Evolutionary conservation across 2,888 invertebrate species (phyloP).

Genomic region (Nomada fucata): DNA sequence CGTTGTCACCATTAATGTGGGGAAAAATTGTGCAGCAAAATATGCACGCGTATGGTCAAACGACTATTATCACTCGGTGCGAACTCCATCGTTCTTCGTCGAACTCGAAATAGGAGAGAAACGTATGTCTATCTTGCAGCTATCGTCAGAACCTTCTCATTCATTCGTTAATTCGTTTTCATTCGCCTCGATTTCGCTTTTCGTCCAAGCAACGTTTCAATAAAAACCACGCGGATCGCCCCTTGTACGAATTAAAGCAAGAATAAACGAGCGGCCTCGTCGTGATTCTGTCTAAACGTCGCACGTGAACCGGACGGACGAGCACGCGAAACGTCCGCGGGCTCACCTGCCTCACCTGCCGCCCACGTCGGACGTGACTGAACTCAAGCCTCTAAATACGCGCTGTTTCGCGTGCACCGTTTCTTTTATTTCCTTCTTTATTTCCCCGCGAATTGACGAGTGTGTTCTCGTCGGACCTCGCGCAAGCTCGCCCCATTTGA

Average conservation of each 20-base stretch:
- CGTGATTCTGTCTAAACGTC: neutral
- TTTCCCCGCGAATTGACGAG: too few species aligned
- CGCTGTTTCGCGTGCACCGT: neutral
- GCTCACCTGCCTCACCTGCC: neutral
- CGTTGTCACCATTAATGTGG: neutral
- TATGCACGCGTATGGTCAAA: neutral
- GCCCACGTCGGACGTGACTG: conserved; percentile 32
- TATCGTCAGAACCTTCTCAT: too few species aligned
- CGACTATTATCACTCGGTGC: neutral
- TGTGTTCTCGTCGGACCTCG: neutral
- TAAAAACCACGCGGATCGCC: too few species aligned
- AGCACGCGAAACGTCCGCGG: conserved; percentile 12
- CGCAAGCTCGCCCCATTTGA: conserved; percentile 4
- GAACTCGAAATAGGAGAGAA: too few species aligned
- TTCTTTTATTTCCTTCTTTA: neutral
- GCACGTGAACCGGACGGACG: neutral
- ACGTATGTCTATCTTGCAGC: too few species aligned
- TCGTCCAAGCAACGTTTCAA: too few species aligned
- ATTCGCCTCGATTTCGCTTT: too few species aligned
- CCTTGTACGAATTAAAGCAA: neutral
- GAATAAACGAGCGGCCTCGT: conserved; percentile 6
- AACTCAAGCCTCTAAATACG: conserved; percentile 29
- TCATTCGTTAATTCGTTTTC: too few species aligned
- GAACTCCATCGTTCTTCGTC: too few species aligned
- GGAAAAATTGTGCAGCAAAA: neutral